Percentiles rank a stretch among this genome's conserved stretches.
Evolutionary conservation across 2,113 vertebrate genomes (phyloP).

Genomic region (Pipa parva): DNA sequence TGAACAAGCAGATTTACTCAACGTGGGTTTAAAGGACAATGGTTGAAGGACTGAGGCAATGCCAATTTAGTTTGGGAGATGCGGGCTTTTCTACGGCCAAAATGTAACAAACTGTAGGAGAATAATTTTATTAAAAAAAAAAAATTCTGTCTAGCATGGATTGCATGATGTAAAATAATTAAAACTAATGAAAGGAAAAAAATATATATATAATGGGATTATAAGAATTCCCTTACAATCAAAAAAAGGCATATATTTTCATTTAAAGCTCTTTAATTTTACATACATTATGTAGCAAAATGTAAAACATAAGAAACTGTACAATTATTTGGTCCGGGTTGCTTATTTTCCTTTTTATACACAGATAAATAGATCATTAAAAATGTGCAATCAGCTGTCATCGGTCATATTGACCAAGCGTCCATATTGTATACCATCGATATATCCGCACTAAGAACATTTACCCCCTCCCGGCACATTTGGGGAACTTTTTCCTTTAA

Average conservation of each 20-base stretch:
- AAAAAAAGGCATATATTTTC: slow-evolving; percentile 72
- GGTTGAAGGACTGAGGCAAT: slow-evolving; percentile 63
- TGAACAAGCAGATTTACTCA: slow-evolving; percentile 71
- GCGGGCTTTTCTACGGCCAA: slow-evolving; percentile 75
- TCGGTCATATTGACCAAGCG: slow-evolving; percentile 83
- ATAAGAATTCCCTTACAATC: slow-evolving; percentile 64
- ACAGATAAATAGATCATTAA: slow-evolving; percentile 61
- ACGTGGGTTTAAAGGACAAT: slow-evolving; percentile 73
- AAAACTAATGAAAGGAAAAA: slow-evolving; percentile 57
- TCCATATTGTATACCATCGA: slow-evolving; percentile 60
- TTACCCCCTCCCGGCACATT: slow-evolving; percentile 62
- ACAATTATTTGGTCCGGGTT: slow-evolving; percentile 62
- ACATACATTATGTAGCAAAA: slow-evolving; percentile 81
- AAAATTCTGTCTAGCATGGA: slow-evolving; percentile 78
- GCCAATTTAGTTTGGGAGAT: slow-evolving; percentile 57
- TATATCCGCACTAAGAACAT: slow-evolving; percentile 62
- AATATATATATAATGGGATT: slow-evolving; percentile 65
- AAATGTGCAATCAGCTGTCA: slow-evolving; percentile 67
- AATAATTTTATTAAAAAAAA: slow-evolving; percentile 67
- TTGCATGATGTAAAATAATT: slow-evolving; percentile 79
- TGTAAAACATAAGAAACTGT: slow-evolving; percentile 67
- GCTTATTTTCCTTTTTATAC: slow-evolving; percentile 71
- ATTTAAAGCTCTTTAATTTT: slow-evolving; percentile 82
- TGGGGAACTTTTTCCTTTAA: slow-evolving; percentile 54
- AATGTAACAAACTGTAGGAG: slow-evolving; percentile 75